Base-by-base conservation (phyloP, 2,888 invertebrate genomes). In the Morpho achilles region DNA sequence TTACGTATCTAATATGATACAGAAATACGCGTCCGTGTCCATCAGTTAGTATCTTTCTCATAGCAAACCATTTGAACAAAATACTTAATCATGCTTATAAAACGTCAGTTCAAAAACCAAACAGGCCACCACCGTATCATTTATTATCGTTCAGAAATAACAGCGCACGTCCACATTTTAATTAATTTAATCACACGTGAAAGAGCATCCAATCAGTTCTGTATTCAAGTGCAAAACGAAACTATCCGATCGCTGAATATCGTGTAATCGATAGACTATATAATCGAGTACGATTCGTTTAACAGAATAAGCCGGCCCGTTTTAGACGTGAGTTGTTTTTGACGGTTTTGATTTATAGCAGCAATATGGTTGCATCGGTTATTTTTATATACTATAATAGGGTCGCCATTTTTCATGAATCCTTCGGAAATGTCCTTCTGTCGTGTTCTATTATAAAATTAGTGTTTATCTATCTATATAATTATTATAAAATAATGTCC, bases 141-240 rank as follows among this genome's bases (percentile, higher is more conserved):
- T 71, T 68, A 70, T 69, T 63, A 64, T 66, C 59, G 62, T 70
- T 43, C 46, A 56, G 46, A 46, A 55, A 58, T 53, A 59, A 52
- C 54, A 52, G 57, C 32, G 32, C 54, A 72, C 71, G 66, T 65
- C 60, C 61, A 67, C 57, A 65, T 64, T 69, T 69, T 69, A 69
- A 71, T 69, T 69, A 65, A 67, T 70, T 71, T 68, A 69, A 69
- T 68, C 65, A 67, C 65, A 63, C 63, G 58, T 62, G 62, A 65
- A 59, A 65, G 62, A 68, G 58, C 61, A 65, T 55, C 70, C 75
- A 76, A 78, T 79, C 74, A 75, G 64, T 60, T 53, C 59, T 62
- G 66, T 71, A 73, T 76, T 77, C 74, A 74, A 71, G 68, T 68
- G 69, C 69, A 67, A 74, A 73, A 72, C 61, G 59, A 60, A 58